Evolutionary conservation across 2,113 vertebrate species (phyloP).

Genomic region (Coracopsis vasa): DNA sequence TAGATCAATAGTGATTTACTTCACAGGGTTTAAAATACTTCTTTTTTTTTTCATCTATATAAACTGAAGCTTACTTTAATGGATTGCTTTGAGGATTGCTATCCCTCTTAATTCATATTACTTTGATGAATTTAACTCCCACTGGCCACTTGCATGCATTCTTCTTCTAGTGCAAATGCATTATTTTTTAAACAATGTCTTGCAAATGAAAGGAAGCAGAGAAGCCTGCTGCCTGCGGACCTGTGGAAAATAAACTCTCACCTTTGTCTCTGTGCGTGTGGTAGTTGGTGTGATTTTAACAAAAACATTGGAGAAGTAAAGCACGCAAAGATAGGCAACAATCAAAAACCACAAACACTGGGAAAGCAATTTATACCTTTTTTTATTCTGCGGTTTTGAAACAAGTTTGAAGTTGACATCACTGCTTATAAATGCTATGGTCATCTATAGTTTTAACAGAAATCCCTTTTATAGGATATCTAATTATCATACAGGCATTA

Average conservation of each 20-base stretch:
- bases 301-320: not conserved
- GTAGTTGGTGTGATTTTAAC: not conserved
- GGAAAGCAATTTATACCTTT: not conserved
- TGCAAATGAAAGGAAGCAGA: not conserved
- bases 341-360: not conserved
- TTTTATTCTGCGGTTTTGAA: not conserved
- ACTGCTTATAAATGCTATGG: not conserved
- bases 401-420: not conserved
- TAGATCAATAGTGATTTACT: not conserved
- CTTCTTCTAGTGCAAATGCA: not conserved
- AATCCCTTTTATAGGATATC: not conserved
- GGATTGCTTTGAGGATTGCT: not conserved
- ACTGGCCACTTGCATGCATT: not conserved
- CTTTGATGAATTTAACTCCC: slow-evolving; percentile 5
- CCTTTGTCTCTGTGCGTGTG: not conserved
- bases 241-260: not conserved
- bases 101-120: not conserved
- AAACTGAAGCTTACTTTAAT: not conserved
- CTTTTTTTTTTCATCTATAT: not conserved
- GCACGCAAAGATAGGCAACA: not conserved
- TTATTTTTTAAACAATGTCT: slow-evolving; percentile 18
- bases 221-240: not conserved
- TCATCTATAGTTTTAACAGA: not conserved
- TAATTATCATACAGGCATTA: not conserved
- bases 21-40: not conserved